Conservation (phyloP, 2,113 vertebrate genomes). For the Anhinga rufa region DNA sequence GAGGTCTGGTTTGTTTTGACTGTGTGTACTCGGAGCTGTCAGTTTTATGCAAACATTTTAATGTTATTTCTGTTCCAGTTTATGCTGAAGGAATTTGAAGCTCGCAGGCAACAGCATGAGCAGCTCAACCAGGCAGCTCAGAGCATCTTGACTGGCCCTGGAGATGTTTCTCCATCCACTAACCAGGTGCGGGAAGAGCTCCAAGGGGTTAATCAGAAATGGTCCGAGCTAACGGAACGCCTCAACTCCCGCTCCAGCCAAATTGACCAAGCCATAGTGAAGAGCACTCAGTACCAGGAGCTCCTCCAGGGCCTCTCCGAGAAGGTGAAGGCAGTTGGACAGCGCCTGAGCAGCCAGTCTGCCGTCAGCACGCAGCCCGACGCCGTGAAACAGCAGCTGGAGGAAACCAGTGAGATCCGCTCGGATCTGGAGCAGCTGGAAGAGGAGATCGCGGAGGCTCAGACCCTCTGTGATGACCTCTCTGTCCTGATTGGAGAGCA, state of each 20-base stretch:
- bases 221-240: constrained; percentile 82
- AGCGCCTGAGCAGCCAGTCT: constrained; percentile 83
- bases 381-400: constrained; percentile 86
- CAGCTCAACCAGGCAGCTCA: constrained; percentile 90
- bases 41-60: constrained; percentile 55
- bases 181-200: constrained; percentile 82
- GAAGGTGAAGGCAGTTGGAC: constrained; percentile 80
- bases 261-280: constrained; percentile 90
- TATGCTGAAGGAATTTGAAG: constrained; percentile 98
- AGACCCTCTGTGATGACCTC: constrained; percentile 84
- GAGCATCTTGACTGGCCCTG: constrained; percentile 83
- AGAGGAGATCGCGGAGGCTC: constrained; percentile 80
- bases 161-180: constrained; percentile 77
- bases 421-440: constrained; percentile 86
- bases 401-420: constrained; percentile 94
- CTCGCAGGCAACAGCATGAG: constrained; percentile 88
- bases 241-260: constrained; percentile 85
- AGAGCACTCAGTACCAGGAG: constrained; percentile 88
- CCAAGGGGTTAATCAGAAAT: constrained; percentile 84
- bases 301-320: constrained; percentile 83
- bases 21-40: constrained; percentile 61
- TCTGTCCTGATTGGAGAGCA: constrained; percentile 90
- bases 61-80: constrained; percentile 81
- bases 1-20: constrained; percentile 65
- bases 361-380: constrained; percentile 90